Percentiles rank a stretch among this genome's conserved stretches.
Conservation (phyloP, 1,140 invertebrate species). For the Proctacanthus coquilletti region DNA sequence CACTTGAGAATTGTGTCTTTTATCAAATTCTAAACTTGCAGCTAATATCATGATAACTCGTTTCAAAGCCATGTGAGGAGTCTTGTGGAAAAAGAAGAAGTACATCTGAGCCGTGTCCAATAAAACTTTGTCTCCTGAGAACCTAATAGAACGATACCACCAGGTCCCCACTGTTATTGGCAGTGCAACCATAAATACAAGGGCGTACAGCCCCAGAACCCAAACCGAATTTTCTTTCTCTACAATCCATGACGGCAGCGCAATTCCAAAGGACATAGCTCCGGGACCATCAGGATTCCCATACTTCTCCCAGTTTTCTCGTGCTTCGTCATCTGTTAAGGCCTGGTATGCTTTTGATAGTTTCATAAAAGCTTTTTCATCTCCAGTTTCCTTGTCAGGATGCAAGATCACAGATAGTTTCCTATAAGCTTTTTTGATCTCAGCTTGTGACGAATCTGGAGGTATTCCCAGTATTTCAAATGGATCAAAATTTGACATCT, state of each 20-base stretch:
- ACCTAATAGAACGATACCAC: constrained; percentile 98
- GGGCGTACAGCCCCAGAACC: constrained; percentile 88
- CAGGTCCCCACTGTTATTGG: constrained; percentile 89
- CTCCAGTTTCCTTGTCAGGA: constrained; percentile 95
- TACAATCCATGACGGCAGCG: constrained; percentile 99
- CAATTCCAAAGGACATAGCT: constrained; percentile 97
- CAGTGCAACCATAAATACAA: constrained; percentile 95
- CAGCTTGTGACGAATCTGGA: constrained; percentile 60
- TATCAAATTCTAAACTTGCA: constrained; percentile 92
- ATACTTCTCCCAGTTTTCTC: constrained; percentile 97
- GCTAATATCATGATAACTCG: constrained; percentile 91
- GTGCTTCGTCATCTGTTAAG: constrained; percentile 89
- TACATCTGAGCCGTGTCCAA: constrained; percentile 92
- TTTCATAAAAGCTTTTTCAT: constrained; percentile 95
- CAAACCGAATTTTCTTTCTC: constrained; percentile 98
- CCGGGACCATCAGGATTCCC: constrained; percentile 99
- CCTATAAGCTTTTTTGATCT: constrained; percentile 93
- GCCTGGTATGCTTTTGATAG: constrained; percentile 91
- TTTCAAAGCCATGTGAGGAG: constrained; percentile 86
- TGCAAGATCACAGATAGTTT: constrained; percentile 86
- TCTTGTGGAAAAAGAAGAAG: constrained; percentile 91
- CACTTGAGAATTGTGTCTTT: constrained; percentile 85
- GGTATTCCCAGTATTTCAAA: constrained; percentile 90
- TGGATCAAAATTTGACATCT: constrained; percentile 97
- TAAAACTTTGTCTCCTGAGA: constrained; percentile 88